Base-by-base conservation (phyloP, 2,113 vertebrate species). In the Oreochromis aureus region DNA sequence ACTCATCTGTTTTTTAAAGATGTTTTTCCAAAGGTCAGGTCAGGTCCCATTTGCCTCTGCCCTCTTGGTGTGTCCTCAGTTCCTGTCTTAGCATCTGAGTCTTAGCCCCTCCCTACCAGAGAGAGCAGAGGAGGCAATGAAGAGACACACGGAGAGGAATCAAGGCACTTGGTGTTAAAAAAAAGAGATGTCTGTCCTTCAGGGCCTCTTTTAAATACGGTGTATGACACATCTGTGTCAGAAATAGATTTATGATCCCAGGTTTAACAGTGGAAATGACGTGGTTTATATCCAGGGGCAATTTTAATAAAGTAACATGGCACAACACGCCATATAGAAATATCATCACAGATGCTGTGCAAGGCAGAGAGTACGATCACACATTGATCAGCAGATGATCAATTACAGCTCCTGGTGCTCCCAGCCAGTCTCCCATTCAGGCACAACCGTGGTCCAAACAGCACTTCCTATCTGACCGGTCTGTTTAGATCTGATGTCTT, bases 281-380 rank as follows among this genome's bases (percentile, higher is more conserved):
- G 36, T 2, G 63, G 6, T 44, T 71, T 71, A 71, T 24, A 41
- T 71, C n/a, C 63, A 71, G 36, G 63, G 12, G 2, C 24, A 10
- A 44, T 71, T 71, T 71, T 71, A 71, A 71, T 71, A 71, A 44
- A 71, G 63, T 24, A 44, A 34, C 59, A 34, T 63, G 59, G 30
- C 7, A 15, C 63, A 71, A 9, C 63, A 71, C 3, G 7, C 36
- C 36, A 15, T 15, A 71, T 71, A 41, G 63, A 71, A 22, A 71
- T 71, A 41, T 41, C 13, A 41, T 71, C 36, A 24, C 66, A 44
- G 12, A 44, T 10, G 10, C 61, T 61, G 30, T 61, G 61, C 18
- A 66, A 66, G 6, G 1, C 6, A 66, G 18, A 66, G 32, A 66
- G 34, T 71, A 24, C 3, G 3, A 16, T 71, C 66, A 24, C 66